Percentiles rank a stretch among this genome's conserved stretches.
These are phyloP conservation scores for Amia ocellicauda DNA, from an alignment of 2,113 vertebrate genomes.

Conservation along the genomic window DNA sequence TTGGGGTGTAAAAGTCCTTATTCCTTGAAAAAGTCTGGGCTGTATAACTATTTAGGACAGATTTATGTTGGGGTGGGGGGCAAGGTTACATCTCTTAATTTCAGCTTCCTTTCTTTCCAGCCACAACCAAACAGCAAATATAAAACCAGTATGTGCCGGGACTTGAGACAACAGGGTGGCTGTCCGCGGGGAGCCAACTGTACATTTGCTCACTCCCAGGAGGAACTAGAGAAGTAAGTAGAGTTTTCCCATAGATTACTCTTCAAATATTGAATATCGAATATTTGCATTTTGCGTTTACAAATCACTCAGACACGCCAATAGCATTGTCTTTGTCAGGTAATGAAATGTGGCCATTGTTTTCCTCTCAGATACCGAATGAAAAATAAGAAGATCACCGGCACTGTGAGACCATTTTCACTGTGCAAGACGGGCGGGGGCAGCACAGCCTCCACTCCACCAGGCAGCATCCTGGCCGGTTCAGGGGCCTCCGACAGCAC, in stretches of 20 bases:
- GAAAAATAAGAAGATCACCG: constrained; percentile 90
- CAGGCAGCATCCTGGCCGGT: constrained; percentile 59
- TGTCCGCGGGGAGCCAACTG: constrained; percentile 92
- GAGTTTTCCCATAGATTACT: neutral
- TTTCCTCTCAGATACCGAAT: constrained; percentile 73
- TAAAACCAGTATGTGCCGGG: constrained; percentile 96
- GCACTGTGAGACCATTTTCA: constrained; percentile 75
- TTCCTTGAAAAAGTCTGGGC: too few relatives aligned
- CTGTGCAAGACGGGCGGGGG: constrained; percentile 56
- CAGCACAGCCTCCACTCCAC: too few relatives aligned
- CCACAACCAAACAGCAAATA: constrained; percentile 96
- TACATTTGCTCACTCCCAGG: constrained; percentile 96
- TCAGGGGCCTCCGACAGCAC: constrained; percentile 68
- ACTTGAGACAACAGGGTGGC: constrained; percentile 90
- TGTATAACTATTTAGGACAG: too few relatives aligned
- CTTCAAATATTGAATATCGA: too few relatives aligned
- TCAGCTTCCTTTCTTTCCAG: too few relatives aligned
- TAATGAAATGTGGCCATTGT: too few relatives aligned
- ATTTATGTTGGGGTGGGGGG: too few relatives aligned
- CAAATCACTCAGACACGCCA: too few relatives aligned
- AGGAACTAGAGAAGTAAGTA: constrained; percentile 94
- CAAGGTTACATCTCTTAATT: too few relatives aligned
- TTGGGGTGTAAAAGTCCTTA: too few relatives aligned
- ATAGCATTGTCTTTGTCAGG: too few relatives aligned
- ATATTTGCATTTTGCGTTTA: too few relatives aligned